Conservation (phyloP, 2,797 vertebrate genomes). For the Chanos chanos region DNA sequence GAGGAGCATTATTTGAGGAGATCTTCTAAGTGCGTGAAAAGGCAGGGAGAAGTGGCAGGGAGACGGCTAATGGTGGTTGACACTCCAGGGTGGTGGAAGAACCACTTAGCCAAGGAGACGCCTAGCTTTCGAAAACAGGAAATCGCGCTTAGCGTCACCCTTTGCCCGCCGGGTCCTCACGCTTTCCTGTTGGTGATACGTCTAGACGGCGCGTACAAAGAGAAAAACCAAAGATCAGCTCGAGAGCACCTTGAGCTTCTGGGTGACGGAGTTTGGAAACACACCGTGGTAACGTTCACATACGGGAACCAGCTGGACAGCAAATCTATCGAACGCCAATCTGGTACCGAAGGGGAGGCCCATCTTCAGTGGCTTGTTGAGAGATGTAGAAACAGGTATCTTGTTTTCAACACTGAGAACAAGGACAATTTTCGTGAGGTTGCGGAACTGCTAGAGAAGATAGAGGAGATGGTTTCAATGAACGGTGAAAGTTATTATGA, state of each 20-base stretch:
- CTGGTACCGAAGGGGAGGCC: conserved; percentile 49
- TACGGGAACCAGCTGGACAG: conserved; percentile 50
- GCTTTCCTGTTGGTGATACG: conserved; percentile 55
- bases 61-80: conserved; percentile 50
- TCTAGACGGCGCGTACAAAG: conserved; percentile 51
- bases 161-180: conserved; percentile 43
- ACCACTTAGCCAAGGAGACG: conserved; percentile 52
- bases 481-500: conserved; percentile 37
- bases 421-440: conserved; percentile 41
- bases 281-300: conserved; percentile 55
- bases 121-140: conserved; percentile 46
- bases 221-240: conserved; percentile 39
- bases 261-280: conserved; percentile 44
- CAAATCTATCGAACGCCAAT: conserved; percentile 47
- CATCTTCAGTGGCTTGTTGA: conserved; percentile 51
- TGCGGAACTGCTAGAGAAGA: conserved; percentile 48
- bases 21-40: conserved; percentile 37
- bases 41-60: conserved; percentile 30
- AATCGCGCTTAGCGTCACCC: conserved; percentile 41
- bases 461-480: conserved; percentile 42
- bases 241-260: conserved; percentile 53
- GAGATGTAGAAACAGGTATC: conserved; percentile 56
- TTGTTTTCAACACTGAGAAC: conserved; percentile 49
- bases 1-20: conserved; percentile 29
- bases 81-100: conserved; percentile 61